A percentile compares a stretch with the other conserved stretches of the same genome.
These are phyloP conservation scores for Dysidea cf. avara DNA, from an alignment of 37 sponge, comb jelly and placozoan genomes.

Conservation along the genomic window DNA sequence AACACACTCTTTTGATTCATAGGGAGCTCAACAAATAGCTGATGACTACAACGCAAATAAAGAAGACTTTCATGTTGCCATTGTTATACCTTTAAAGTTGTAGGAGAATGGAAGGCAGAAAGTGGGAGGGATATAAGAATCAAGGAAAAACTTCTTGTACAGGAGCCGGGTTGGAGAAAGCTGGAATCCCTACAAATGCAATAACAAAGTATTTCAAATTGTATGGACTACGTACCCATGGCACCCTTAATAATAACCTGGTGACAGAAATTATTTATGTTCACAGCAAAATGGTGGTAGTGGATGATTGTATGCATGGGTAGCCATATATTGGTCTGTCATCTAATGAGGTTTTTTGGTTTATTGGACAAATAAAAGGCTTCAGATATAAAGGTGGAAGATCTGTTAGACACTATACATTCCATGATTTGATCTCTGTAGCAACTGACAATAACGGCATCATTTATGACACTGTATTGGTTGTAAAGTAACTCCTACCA, in stretches of 20 bases:
- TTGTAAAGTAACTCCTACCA: slow-evolving; percentile 1
- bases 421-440: background rate
- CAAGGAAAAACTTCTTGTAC: background rate
- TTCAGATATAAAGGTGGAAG: background rate
- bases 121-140: background rate
- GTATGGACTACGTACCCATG: slow-evolving; percentile 12
- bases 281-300: slow-evolving; percentile 56
- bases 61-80: slow-evolving; percentile 31
- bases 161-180: background rate
- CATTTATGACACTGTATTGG: slow-evolving; percentile 16
- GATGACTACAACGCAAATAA: slow-evolving; percentile 10
- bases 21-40: too few relatives aligned
- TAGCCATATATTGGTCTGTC: slow-evolving; percentile 29
- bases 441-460: background rate
- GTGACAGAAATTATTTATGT: slow-evolving; percentile 49
- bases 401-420: background rate
- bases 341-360: slow-evolving; percentile 50
- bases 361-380: background rate
- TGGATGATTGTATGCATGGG: slow-evolving; percentile 61
- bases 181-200: background rate
- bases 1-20: too few relatives aligned
- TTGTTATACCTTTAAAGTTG: slow-evolving; percentile 40
- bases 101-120: slow-evolving; percentile 29
- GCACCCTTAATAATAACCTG: background rate
- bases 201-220: background rate